These are phyloP conservation scores for Eudyptes chrysolophus DNA, from an alignment of 2,113 vertebrate species.

Conservation along the genomic window DNA sequence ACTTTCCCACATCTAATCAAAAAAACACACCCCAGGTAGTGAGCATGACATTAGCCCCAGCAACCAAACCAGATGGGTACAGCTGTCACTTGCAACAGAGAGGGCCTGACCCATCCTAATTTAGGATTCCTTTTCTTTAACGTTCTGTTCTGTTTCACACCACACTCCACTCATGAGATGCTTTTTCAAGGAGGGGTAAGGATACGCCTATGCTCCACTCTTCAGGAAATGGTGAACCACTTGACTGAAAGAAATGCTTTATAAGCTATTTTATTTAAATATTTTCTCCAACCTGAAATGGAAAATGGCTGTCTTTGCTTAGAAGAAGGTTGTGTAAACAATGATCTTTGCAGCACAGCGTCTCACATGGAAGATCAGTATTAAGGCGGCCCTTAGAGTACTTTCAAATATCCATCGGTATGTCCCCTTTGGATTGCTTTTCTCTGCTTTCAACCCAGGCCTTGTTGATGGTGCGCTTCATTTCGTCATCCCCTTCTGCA, in stretches of 20 bases:
- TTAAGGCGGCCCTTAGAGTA: conserved; percentile 45
- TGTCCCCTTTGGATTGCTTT: conserved; percentile 88
- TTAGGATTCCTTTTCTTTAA: neutral
- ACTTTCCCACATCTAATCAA: neutral
- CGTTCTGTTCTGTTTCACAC: neutral
- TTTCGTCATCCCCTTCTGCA: conserved; percentile 94
- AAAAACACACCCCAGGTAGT: neutral
- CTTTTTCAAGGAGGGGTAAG: neutral
- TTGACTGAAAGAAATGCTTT: conserved; percentile 45
- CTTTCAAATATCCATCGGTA: conserved; percentile 82
- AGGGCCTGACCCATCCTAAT: neutral
- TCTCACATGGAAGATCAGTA: conserved; percentile 61
- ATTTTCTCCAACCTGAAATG: conserved; percentile 72
- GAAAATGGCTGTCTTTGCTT: conserved; percentile 64
- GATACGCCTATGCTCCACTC: neutral
- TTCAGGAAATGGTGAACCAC: conserved; percentile 30
- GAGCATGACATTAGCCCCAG: neutral
- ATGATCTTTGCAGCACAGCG: conserved; percentile 60
- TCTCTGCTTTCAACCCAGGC: conserved; percentile 96
- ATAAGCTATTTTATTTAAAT: conserved; percentile 74
- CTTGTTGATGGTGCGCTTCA: conserved; percentile 98
- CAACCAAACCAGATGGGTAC: neutral
- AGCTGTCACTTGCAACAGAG: neutral
- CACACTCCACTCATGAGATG: neutral
- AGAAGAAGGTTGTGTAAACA: conserved; percentile 67